Base-by-base conservation (phyloP, 2,113 vertebrate species). In the Dissostichus mawsoni region DNA sequence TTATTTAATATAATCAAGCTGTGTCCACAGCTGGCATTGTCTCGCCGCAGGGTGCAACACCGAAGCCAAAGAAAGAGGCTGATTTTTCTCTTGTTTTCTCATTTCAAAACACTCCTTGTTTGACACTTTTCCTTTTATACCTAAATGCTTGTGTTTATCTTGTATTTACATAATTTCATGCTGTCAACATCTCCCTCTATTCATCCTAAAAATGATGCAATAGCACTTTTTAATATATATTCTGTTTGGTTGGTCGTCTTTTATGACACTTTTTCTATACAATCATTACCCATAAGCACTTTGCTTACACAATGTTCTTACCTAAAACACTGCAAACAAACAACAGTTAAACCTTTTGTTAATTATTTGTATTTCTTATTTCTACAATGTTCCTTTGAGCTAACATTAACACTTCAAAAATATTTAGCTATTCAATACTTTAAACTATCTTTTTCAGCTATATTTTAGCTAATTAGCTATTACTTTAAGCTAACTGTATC, bases 1-100 rank as follows among this genome's bases (percentile, higher is more conserved):
- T 68, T 84, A 71, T 86, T 84, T 81, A 58, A 82, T 72, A 61
- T 33, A 61, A 59, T 70, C 74, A 85, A 91, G 88, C 89, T 93
- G 92, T 81, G 78, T 92, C 86, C 89, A 87, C 85, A 89, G 74
- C 12, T 65, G 14, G 73, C 50, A 41, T 61, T 44, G 64, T 44
- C 0, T 77, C 41, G 0, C 87, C 23, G 80, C 76, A 70, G 86
- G 81, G 68, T 61, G 50, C 77, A 67, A 12, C 70, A 11, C 58
- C 36, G 8, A 48, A 61, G 48, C 2, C 33, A 58, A 61, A 65
- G 20, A 41, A 36, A 58, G 10, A n/a, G 50, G 52, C n/a, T 13
- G 41, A 45, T 63, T 74, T 68, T 6, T 17, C 23, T 25, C 13
- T 73, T 72, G 8, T 14, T 33, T 59, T 25, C 50, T 36, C n/a